Percentiles rank a stretch among this genome's conserved stretches.
These are phyloP conservation scores for Dolomedes plantarius DNA, from an alignment of 2,888 invertebrate genomes.

Conservation along the genomic window DNA sequence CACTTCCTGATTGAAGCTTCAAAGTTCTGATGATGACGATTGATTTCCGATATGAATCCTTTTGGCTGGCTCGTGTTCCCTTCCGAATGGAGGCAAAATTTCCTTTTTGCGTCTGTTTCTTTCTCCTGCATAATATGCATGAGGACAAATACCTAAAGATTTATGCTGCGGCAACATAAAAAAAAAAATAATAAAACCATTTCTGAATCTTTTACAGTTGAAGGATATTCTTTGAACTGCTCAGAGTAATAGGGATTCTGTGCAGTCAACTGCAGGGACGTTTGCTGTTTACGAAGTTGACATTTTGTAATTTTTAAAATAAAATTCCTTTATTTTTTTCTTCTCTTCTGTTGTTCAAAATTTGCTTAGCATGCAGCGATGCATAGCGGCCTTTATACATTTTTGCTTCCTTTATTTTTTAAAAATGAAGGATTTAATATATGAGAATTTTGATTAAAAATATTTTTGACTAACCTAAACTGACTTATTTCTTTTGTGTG, in stretches of 20 bases:
- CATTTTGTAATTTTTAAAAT: not conserved
- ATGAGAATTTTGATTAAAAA: too few species aligned
- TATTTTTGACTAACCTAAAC: too few species aligned
- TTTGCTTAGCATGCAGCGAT: not conserved
- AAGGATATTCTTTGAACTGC: not conserved
- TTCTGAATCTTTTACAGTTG: not conserved
- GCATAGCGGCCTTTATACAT: too few species aligned
- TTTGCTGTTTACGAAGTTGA: not conserved
- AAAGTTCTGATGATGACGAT: slow-evolving; percentile 49
- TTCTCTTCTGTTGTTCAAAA: not conserved
- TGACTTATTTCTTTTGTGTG: too few species aligned
- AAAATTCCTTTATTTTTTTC: too few species aligned
- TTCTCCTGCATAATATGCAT: slow-evolving; percentile 18
- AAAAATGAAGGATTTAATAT: too few species aligned
- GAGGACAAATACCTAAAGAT: slow-evolving; percentile 15
- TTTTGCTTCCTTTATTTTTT: too few species aligned
- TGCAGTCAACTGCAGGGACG: not conserved
- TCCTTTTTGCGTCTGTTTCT: slow-evolving; percentile 1
- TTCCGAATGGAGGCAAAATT: slow-evolving; percentile 17
- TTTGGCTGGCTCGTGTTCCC: slow-evolving; percentile 10
- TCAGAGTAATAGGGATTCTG: not conserved
- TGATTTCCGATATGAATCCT: slow-evolving; percentile 56
- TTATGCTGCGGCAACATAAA: not conserved
- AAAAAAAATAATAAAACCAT: not conserved
- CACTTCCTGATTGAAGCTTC: slow-evolving; percentile 58